Base-by-base conservation (phyloP, 2,888 invertebrate species). In the Helobdella robusta region DNA sequence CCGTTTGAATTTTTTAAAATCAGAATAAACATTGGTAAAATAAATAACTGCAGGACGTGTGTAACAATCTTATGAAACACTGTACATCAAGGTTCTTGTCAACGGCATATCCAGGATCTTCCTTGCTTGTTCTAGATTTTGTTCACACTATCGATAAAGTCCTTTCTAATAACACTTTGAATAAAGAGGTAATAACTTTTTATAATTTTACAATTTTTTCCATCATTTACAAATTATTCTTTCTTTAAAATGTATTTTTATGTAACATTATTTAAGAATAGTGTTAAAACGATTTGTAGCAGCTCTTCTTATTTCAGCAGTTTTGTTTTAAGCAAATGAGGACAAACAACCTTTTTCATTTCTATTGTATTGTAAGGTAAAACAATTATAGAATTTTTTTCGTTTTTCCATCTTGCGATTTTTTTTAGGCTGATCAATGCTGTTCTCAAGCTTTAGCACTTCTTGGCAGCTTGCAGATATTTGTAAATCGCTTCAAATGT, bases 371-470 rank as follows among this genome's bases (percentile, higher is more conserved):
- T n/a, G n/a, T n/a, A n/a, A n/a, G n/a, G n/a, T n/a, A n/a, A n/a
- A n/a, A n/a, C n/a, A n/a, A n/a, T n/a, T n/a, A n/a, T n/a, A n/a
- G n/a, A n/a, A n/a, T n/a, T n/a, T n/a, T n/a, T n/a, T n/a, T n/a
- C n/a, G n/a, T n/a, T n/a, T n/a, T n/a, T n/a, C n/a, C n/a, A n/a
- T n/a, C n/a, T n/a, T n/a, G n/a, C n/a, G n/a, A n/a, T n/a, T n/a
- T n/a, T n/a, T n/a, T n/a, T n/a, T n/a, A n/a, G n/a, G n/a, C n/a
- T n/a, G n/a, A n/a, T n/a, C n/a, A n/a, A n/a, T n/a, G n/a, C n/a
- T n/a, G n/a, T n/a, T n/a, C n/a, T n/a, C 94, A 94, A 75, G 93
- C 93, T 0, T 86, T 92, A 30, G 88, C 91, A 0, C 86, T 94
- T 68, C 82, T 95, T 36, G 92, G 92, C 0, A 88, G 90, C 0